A percentile compares a stretch with the other conserved stretches of the same genome.
Conservation (phyloP, 1,140 invertebrate species). For the Aphelinus certus region DNA sequence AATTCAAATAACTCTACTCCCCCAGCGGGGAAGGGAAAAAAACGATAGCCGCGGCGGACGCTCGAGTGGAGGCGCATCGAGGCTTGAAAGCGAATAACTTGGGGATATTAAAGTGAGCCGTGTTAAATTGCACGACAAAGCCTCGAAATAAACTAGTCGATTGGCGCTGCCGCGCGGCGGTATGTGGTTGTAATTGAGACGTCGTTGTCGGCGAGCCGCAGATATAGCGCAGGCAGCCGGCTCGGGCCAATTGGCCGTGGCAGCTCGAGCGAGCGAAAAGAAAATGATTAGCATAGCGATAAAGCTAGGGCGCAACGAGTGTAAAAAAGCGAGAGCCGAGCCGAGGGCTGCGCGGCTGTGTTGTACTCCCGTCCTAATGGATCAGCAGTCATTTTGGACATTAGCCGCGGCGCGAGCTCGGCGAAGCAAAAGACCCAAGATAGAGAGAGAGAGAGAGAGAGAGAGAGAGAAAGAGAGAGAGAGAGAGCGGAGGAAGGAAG, state of each 20-base stretch:
- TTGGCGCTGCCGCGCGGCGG: too few relatives aligned
- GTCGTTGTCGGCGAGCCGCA: background rate
- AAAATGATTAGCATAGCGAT: constrained; percentile 20
- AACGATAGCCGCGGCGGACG: too few relatives aligned
- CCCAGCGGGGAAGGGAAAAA: too few relatives aligned
- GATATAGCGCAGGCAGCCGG: background rate
- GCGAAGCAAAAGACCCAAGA: constrained; percentile 31
- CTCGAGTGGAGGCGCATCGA: too few relatives aligned
- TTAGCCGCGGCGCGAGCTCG: constrained; percentile 53
- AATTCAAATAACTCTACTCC: too few relatives aligned
- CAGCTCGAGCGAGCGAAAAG: background rate
- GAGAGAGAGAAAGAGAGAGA: constrained; percentile 34
- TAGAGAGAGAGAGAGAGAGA: constrained; percentile 39
- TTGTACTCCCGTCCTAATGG: constrained; percentile 52
- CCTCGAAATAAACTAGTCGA: too few relatives aligned
- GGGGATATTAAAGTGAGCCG: too few relatives aligned
- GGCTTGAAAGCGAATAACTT: too few relatives aligned
- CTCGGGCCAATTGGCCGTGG: background rate
- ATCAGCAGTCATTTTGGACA: constrained; percentile 62
- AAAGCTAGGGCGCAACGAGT: constrained; percentile 24
- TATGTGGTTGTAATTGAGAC: background rate
- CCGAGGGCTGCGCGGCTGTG: background rate
- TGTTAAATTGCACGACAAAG: too few relatives aligned
- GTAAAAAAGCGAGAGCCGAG: constrained; percentile 32
- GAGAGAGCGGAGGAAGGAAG: too few relatives aligned